Conservation (phyloP, 2,888 invertebrate species). For the Caenorhabditis sp. region DNA sequence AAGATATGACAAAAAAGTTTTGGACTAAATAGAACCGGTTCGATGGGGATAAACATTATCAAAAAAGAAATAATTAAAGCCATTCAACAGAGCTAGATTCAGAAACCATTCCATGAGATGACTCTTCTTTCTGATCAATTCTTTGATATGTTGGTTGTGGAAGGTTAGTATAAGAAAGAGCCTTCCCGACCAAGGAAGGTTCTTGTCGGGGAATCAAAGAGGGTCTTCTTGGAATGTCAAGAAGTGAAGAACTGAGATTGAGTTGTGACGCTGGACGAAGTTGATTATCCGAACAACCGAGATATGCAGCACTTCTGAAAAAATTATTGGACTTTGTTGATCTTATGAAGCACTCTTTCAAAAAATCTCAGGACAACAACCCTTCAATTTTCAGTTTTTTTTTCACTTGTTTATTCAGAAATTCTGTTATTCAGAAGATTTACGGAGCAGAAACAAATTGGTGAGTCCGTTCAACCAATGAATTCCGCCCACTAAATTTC, state of each 20-base stretch:
- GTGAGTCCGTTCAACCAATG: no score
- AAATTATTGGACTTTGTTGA: no score
- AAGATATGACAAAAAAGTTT: not conserved
- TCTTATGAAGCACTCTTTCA: no score
- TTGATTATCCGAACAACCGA: constrained; percentile 36
- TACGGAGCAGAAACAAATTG: no score
- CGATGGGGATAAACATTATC: constrained; percentile 4
- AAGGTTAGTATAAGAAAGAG: constrained; percentile 35
- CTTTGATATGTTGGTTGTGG: constrained; percentile 37
- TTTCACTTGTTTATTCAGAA: no score
- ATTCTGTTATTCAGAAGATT: no score
- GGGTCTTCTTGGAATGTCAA: constrained; percentile 45
- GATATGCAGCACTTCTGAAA: constrained; percentile 45
- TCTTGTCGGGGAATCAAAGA: constrained; percentile 37
- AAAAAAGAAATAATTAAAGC: constrained; percentile 32
- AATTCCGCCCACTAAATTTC: no score
- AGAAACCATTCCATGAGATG: constrained; percentile 30
- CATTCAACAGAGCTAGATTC: constrained; percentile 54
- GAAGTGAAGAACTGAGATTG: constrained; percentile 35
- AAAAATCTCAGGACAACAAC: no score
- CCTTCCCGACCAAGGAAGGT: constrained; percentile 45
- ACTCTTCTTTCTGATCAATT: constrained; percentile 43
- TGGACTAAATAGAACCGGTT: not conserved
- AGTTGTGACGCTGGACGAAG: constrained; percentile 31
- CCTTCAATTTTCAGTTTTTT: no score